Conservation (phyloP, 2,888 invertebrate species). For the Acanthococcus lagerstroemiae region DNA sequence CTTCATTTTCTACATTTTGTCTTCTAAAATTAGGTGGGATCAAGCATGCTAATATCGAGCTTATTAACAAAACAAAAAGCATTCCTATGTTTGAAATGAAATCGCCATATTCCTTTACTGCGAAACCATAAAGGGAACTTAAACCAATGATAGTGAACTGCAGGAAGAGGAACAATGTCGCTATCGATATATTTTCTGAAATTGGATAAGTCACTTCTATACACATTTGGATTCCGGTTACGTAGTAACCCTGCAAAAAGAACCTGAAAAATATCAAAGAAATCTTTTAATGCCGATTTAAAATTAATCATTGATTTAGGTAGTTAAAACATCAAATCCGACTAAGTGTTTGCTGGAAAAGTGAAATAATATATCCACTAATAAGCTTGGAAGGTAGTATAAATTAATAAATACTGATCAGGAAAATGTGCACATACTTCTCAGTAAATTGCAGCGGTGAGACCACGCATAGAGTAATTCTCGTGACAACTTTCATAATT, state of each 20-base stretch:
- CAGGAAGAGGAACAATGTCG: neutral
- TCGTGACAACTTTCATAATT: too few relatives aligned
- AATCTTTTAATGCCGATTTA: too few relatives aligned
- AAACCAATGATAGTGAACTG: neutral
- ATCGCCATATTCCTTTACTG: neutral
- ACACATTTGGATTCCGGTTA: constrained; percentile 10
- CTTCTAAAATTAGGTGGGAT: constrained; percentile 10
- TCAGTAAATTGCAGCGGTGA: too few relatives aligned
- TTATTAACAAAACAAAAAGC: neutral
- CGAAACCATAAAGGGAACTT: neutral
- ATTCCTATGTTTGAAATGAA: neutral
- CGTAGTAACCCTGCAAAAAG: constrained; percentile 5
- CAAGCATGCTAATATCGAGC: neutral
- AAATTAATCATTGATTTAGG: too few relatives aligned
- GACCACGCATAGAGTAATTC: too few relatives aligned
- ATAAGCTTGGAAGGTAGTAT: too few relatives aligned
- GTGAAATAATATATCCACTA: too few relatives aligned
- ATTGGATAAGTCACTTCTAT: constrained; percentile 19
- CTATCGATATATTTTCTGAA: constrained; percentile 4
- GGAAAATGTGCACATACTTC: too few relatives aligned
- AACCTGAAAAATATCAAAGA: too few relatives aligned
- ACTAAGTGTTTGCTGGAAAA: too few relatives aligned
- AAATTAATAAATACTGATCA: too few relatives aligned
- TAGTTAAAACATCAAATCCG: too few relatives aligned
- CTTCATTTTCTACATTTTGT: constrained; percentile 8